These are phyloP conservation scores for Barnardius zonarius DNA, from an alignment of 2,113 vertebrate species.

Conservation along the genomic window DNA sequence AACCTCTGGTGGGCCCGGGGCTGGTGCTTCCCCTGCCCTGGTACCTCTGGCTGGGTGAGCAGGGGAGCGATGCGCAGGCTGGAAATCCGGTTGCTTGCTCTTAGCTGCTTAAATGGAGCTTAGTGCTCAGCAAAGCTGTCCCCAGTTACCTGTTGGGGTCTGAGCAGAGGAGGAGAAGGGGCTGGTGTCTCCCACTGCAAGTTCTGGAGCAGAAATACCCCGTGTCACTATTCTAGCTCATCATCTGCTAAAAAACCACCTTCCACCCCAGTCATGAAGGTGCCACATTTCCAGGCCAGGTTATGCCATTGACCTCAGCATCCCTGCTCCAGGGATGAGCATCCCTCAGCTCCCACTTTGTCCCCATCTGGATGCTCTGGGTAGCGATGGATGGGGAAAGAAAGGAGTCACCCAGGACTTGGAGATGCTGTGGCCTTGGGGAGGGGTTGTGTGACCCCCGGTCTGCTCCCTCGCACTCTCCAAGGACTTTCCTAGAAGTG, in stretches of 20 bases:
- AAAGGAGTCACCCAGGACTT: rapidly evolving
- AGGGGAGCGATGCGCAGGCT: neutral
- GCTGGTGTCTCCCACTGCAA: neutral
- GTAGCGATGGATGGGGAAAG: rapidly evolving
- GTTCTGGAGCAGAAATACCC: neutral
- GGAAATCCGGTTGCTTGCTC: neutral
- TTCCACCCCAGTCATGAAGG: rapidly evolving
- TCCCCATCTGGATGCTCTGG: neutral
- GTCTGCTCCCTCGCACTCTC: neutral
- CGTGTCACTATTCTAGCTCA: rapidly evolving
- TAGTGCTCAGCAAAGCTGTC: slow-evolving; percentile 14
- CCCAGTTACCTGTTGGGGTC: neutral
- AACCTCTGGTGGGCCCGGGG: neutral
- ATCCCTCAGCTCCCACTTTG: neutral
- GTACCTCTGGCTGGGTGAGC: neutral
- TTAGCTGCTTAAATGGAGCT: slow-evolving; percentile 34
- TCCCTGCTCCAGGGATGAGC: neutral
- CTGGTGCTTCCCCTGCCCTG: rapidly evolving
- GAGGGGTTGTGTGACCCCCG: neutral
- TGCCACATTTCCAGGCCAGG: too few species aligned
- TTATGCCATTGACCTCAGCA: neutral
- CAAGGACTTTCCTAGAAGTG: slow-evolving; percentile 28
- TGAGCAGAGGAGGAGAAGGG: neutral
- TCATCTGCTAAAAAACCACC: rapidly evolving
- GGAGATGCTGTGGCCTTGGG: neutral